Percentiles rank a stretch among this genome's conserved stretches.
phyloP scores from a whole-genome alignment of 2,797 vertebrate species.

The Halcyon leucocephala region DNA sequence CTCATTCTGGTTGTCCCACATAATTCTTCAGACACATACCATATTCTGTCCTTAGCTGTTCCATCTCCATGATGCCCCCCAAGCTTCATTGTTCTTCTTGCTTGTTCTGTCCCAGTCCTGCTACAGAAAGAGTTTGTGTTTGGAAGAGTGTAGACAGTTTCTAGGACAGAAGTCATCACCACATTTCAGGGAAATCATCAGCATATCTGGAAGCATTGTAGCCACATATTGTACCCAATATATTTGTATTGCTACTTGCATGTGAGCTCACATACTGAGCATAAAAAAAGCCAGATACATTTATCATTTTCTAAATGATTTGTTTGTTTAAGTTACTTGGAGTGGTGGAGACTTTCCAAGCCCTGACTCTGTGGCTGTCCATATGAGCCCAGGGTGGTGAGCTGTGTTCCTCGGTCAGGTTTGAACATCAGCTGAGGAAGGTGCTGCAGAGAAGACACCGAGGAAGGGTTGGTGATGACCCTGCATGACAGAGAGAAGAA shows the following conservation, averaged over 20 bases:
- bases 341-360: background rate
- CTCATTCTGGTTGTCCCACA: background rate
- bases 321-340: background rate
- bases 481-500: background rate
- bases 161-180: background rate
- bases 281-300: background rate
- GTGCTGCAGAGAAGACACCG: background rate
- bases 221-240: fast-evolving
- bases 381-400: background rate
- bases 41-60: background rate
- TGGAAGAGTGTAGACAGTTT: background rate
- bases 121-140: background rate
- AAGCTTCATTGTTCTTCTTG: background rate
- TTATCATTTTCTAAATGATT: background rate
- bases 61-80: too few species aligned
- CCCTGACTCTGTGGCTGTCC: background rate
- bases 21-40: background rate
- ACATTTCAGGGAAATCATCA: background rate
- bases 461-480: background rate
- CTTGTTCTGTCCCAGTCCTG: background rate
- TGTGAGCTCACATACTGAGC: background rate
- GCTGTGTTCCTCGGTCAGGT: background rate
- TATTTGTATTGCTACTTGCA: background rate
- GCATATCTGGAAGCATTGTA: fast-evolving
- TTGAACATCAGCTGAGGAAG: background rate